Evolutionary conservation across 37 sponge, comb jelly and placozoan species (phyloP).

Genomic region (Crambe crambe): DNA sequence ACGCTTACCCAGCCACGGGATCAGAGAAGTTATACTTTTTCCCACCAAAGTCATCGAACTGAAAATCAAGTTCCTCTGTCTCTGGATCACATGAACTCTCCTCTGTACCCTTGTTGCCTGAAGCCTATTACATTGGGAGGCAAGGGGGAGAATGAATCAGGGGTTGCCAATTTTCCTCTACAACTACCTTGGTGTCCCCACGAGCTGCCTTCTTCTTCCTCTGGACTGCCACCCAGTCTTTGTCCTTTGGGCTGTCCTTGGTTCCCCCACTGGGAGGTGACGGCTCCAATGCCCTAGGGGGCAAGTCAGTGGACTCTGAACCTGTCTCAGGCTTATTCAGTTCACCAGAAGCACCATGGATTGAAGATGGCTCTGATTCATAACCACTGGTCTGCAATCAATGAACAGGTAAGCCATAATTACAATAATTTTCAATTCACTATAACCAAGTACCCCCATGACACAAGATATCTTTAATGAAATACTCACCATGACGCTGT

Average conservation of each 20-base stretch:
- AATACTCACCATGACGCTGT: background rate
- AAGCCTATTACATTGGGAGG: background rate
- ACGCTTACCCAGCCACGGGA: conserved; percentile 28
- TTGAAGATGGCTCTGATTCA: conserved; percentile 3
- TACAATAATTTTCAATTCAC: background rate
- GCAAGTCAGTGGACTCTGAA: background rate
- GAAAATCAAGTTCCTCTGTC: conserved; percentile 63
- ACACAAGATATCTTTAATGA: background rate
- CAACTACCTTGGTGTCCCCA: conserved; percentile 28
- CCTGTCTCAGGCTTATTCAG: background rate
- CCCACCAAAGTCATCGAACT: conserved; percentile 63
- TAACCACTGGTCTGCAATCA: conserved; percentile 27
- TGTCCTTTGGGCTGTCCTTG: background rate
- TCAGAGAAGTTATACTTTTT: conserved; percentile 63
- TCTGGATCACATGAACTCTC: background rate
- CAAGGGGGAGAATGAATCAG: background rate
- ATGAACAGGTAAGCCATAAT: background rate
- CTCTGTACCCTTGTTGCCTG: background rate
- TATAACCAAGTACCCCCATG: background rate
- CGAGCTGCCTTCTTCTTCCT: conserved; percentile 40
- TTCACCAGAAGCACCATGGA: background rate
- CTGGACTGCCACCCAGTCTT: conserved; percentile 56
- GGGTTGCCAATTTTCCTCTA: background rate
- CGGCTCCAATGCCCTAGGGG: no score
- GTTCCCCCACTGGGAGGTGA: background rate